phyloP scores from a whole-genome alignment of 1,140 invertebrate species.

The Helicoverpa armigera region DNA sequence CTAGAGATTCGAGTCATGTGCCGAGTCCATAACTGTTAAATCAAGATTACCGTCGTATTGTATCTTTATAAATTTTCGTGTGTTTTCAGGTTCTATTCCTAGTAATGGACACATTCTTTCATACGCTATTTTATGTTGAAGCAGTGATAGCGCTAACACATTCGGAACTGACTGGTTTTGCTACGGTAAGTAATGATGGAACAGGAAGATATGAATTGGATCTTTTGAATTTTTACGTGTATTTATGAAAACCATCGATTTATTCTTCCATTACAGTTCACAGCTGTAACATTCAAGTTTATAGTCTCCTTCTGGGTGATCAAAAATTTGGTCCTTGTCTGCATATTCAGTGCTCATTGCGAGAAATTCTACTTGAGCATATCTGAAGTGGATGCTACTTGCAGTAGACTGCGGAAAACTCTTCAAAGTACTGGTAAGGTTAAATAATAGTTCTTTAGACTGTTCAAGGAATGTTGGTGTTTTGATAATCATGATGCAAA shows the following conservation, averaged over 20 bases:
- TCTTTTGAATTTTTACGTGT: too few relatives aligned
- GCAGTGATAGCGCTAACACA: not conserved
- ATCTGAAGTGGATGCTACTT: not conserved
- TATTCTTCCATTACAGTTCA: too few relatives aligned
- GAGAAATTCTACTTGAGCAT: slow-evolving; percentile 6
- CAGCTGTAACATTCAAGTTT: not conserved
- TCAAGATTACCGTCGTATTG: too few relatives aligned
- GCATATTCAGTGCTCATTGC: not conserved
- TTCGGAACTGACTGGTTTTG: not conserved
- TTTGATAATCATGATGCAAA: not conserved
- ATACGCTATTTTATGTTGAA: not conserved
- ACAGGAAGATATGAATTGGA: too few relatives aligned
- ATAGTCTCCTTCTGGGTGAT: not conserved
- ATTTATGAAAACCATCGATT: too few relatives aligned
- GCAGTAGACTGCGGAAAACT: not conserved
- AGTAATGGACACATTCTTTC: not conserved
- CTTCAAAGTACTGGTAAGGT: not conserved
- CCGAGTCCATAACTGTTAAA: too few relatives aligned
- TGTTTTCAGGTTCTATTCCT: slow-evolving; percentile 20
- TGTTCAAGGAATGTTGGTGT: not conserved
- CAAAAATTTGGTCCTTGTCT: slow-evolving; percentile 6
- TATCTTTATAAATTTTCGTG: too few relatives aligned
- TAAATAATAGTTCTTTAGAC: not conserved
- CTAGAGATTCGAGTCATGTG: too few relatives aligned
- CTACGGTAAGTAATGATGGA: not conserved